Percentiles rank a stretch among this genome's conserved stretches.
These are phyloP conservation scores for Propithecus deckenii DNA, from an alignment of 2,797 vertebrate genomes.

Conservation along the genomic window DNA sequence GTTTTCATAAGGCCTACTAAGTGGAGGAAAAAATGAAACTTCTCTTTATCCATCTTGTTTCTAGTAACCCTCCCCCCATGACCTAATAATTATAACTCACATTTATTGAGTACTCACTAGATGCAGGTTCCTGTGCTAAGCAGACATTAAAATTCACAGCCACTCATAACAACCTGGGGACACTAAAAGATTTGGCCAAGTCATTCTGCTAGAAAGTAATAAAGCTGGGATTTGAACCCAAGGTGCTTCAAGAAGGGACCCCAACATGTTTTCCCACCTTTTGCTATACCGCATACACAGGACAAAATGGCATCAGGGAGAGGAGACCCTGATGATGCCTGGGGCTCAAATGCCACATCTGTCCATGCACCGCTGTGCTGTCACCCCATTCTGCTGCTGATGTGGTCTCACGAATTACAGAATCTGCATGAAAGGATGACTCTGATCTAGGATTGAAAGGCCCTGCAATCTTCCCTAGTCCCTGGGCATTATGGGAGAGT, in stretches of 20 bases:
- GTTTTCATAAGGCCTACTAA: not conserved
- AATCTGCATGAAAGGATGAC: not conserved
- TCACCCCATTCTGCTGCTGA: not conserved
- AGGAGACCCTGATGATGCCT: not conserved
- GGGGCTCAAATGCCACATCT: not conserved
- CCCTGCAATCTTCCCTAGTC: not conserved
- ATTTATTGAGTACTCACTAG: not conserved
- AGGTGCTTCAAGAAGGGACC: not conserved
- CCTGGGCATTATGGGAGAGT: slow-evolving; percentile 41
- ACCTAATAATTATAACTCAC: not conserved
- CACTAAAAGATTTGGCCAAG: not conserved
- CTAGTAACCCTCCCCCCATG: not conserved
- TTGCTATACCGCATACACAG: not conserved
- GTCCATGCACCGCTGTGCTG: not conserved
- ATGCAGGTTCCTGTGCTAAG: not conserved
- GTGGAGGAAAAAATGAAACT: not conserved
- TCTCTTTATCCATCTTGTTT: not conserved
- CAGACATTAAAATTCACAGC: not conserved
- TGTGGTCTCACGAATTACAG: not conserved
- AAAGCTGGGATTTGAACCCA: not conserved
- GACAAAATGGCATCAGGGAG: not conserved
- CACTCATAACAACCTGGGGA: not conserved
- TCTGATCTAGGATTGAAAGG: not conserved
- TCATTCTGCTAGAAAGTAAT: not conserved
- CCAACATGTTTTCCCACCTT: not conserved